Evolutionary conservation across 2,113 vertebrate species (phyloP), one percentile per base, ranked within the genome.

Genomic region (Anthoscopus minutus): DNA sequence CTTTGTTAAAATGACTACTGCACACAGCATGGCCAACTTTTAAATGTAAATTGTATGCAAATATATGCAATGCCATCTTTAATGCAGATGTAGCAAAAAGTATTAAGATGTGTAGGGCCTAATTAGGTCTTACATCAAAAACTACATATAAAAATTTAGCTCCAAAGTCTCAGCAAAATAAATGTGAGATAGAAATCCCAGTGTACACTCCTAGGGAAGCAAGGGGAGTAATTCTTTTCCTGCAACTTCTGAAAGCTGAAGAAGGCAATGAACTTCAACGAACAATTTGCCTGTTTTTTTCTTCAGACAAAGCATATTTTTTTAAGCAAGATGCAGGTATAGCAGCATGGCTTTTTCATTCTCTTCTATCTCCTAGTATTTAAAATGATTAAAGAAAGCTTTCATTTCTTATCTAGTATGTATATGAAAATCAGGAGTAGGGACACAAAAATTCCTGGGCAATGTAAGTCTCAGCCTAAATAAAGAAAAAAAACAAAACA

Each of bases 71-170:
- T 94, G 77, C 89, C 94, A 97, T 98, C 97, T 97, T 97, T 97
- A 97, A 98, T 98, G 98, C 97, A 98, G 97, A 98, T 97, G 96
- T 96, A 98, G 97, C 97, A 98, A 96, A 96, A 98, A 97, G 95
- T 97, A 98, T 97, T 98, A 98, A 97, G 97, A 98, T 97, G 93
- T 97, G 97, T 94, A 95, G 86, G 87, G 95, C 96, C 97, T 98
- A 98, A 98, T 98, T 98, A 98, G 97, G 97, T 97, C 96, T 96
- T 97, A 98, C 98, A 98, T 98, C 98, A 98, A 98, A 98, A 98
- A 98, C 96, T 96, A 96, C 95, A 97, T 81, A 98, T 90, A 96
- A 98, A 91, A 94, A 96, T 93, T 97, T 97, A 95, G 97, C 97
- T 98, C 97, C 93, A 92, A 85, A 97, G 95, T 97, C 96, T 97